Evolutionary conservation across 2,797 vertebrate genomes (phyloP).

Genomic region (Lutjanus argentimaculatus): DNA sequence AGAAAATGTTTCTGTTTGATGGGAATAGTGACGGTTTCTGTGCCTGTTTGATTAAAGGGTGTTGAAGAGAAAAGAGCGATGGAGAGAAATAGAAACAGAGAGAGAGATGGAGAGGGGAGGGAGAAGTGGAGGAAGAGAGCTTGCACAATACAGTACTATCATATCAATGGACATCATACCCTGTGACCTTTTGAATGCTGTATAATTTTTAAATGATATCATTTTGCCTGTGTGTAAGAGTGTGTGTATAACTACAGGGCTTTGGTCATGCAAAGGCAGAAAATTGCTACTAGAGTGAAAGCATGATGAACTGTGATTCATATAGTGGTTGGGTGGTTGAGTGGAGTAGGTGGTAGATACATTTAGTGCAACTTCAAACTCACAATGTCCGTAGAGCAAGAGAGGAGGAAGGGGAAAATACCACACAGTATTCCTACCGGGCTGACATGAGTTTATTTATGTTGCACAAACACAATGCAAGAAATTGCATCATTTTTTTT

Average conservation of each 20-base stretch:
- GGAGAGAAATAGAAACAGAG: constrained; percentile 26
- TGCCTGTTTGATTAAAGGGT: constrained; percentile 62
- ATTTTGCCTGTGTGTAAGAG: constrained; percentile 6
- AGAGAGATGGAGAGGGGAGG: constrained; percentile 16
- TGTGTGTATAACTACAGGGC: not conserved
- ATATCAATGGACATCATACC: constrained; percentile 43
- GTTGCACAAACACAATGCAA: constrained; percentile 35
- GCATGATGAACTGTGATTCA: constrained; percentile 70
- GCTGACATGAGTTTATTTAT: constrained; percentile 27
- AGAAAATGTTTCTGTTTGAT: constrained; percentile 83
- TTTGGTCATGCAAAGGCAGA: constrained; percentile 39
- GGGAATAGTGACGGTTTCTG: constrained; percentile 77
- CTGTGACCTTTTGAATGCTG: constrained; percentile 37
- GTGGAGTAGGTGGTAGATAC: constrained; percentile 78
- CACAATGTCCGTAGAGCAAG: constrained; percentile 51
- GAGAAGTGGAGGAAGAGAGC: constrained; percentile 38
- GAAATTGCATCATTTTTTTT: constrained; percentile 47
- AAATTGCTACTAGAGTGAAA: constrained; percentile 60
- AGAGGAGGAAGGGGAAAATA: constrained; percentile 29
- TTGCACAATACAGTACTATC: constrained; percentile 27
- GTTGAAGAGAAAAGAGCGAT: constrained; percentile 23
- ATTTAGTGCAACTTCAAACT: constrained; percentile 75
- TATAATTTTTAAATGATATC: constrained; percentile 12
- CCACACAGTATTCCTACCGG: constrained; percentile 29
- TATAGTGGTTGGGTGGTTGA: constrained; percentile 70